These are phyloP conservation scores for Meta bourneti DNA, from an alignment of 2,888 invertebrate species.

Conservation along the genomic window DNA sequence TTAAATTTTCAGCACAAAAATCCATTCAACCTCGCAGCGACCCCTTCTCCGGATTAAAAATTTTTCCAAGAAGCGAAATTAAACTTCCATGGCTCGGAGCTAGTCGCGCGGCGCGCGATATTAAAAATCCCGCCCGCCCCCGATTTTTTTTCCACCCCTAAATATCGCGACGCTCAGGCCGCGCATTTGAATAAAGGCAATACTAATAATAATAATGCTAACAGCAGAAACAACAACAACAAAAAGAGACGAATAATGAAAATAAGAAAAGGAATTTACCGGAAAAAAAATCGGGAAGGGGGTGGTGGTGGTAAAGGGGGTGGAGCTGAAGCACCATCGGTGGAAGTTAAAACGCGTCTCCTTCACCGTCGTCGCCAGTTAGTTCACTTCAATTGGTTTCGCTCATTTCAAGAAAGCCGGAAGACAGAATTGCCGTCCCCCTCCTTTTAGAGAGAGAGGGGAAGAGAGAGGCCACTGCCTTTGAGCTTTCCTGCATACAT, in stretches of 20 bases:
- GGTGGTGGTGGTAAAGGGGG: not conserved
- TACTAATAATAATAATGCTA: conserved; percentile 75
- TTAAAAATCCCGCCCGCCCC: conserved; percentile 61
- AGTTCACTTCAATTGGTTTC: conserved; percentile 76
- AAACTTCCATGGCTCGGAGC: conserved; percentile 71
- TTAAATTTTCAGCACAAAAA: conserved; percentile 47
- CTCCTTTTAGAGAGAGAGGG: conserved; percentile 16
- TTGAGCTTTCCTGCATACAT: conserved; percentile 50
- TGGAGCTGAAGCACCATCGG: conserved; percentile 56
- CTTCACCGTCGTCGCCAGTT: conserved; percentile 66
- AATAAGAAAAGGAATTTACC: not conserved
- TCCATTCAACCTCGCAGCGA: conserved; percentile 36
- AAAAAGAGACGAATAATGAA: conserved; percentile 12
- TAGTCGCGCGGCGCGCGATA: conserved; percentile 57
- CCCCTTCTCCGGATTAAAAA: conserved; percentile 48
- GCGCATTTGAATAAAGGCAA: conserved; percentile 64
- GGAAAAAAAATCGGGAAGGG: conserved; percentile 2
- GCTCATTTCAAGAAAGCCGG: conserved; percentile 76
- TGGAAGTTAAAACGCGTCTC: conserved; percentile 73
- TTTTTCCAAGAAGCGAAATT: conserved; percentile 66
- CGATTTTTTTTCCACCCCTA: not conserved
- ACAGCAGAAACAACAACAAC: conserved; percentile 68
- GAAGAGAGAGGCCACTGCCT: conserved; percentile 9
- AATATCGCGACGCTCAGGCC: conserved; percentile 42
- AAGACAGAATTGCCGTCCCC: conserved; percentile 71